These are phyloP conservation scores for Ectobius pallidus DNA, from an alignment of 2,888 invertebrate species.

Conservation along the genomic window DNA sequence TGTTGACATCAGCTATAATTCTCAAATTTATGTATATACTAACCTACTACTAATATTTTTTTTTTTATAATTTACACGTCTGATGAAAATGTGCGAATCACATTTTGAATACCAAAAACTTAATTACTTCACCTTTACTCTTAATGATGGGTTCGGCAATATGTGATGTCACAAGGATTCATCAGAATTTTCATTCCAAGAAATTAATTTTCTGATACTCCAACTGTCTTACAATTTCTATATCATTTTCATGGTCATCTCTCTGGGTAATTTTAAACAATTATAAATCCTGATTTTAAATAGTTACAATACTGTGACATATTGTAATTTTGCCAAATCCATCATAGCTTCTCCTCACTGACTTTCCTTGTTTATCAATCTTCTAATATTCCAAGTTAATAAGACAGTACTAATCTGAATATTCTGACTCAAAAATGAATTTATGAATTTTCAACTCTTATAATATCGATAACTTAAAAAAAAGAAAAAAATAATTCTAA, in stretches of 20 bases:
- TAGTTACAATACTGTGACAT: not conserved
- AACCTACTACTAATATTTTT: not conserved
- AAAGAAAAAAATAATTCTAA: conserved; percentile 19
- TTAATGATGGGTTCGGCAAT: conserved; percentile 17
- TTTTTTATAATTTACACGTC: not conserved
- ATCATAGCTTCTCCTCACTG: conserved; percentile 5
- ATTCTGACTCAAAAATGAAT: too few species aligned
- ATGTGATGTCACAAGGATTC: not conserved
- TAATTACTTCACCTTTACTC: not conserved
- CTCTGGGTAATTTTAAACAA: too few species aligned
- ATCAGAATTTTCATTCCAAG: not conserved
- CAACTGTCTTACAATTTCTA: too few species aligned
- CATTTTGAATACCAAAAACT: not conserved
- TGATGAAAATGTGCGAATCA: not conserved
- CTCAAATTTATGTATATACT: not conserved
- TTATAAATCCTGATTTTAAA: too few species aligned
- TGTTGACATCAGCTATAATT: not conserved
- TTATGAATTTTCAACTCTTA: too few species aligned
- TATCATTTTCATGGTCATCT: too few species aligned
- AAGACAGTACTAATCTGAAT: too few species aligned
- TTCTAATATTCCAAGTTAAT: conserved; percentile 18
- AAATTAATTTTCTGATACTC: too few species aligned
- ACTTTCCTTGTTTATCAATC: conserved; percentile 23
- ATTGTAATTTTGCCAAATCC: not conserved
- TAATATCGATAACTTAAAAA: too few species aligned